phyloP scores from a whole-genome alignment of 2,113 vertebrate species.

The Hyla sarda region DNA sequence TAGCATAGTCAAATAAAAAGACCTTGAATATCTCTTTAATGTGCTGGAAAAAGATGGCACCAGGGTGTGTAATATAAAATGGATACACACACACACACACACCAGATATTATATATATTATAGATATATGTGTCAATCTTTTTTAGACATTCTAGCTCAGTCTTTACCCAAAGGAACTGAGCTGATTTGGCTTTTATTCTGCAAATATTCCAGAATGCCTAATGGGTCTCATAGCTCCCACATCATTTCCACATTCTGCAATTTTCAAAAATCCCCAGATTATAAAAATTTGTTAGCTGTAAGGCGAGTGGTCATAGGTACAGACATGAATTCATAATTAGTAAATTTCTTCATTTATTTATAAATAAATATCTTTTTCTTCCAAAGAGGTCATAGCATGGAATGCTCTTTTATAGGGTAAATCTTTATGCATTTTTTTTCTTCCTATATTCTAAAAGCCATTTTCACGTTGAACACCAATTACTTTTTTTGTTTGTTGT shows the following conservation, averaged over 20 bases:
- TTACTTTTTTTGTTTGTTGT: too few relatives aligned
- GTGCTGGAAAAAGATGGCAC: too few relatives aligned
- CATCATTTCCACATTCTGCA: background rate
- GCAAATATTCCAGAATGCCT: constrained; percentile 3
- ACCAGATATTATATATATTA: too few relatives aligned
- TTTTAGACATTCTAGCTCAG: background rate
- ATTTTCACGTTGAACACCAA: too few relatives aligned
- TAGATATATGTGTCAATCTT: background rate
- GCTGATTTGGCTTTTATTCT: constrained; percentile 16
- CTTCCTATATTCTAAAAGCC: too few relatives aligned
- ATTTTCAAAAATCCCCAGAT: constrained; percentile 2
- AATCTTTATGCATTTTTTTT: too few relatives aligned
- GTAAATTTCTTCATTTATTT: background rate
- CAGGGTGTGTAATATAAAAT: too few relatives aligned
- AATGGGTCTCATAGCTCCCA: constrained; percentile 5
- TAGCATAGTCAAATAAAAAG: too few relatives aligned
- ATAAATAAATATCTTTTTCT: background rate
- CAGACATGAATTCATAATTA: background rate
- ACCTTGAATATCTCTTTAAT: too few relatives aligned
- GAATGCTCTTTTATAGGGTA: too few relatives aligned
- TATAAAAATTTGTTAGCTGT: constrained; percentile 3
- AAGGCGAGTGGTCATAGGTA: background rate
- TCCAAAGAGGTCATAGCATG: too few relatives aligned
- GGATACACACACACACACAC: too few relatives aligned
- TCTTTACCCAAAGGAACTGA: background rate